Evolutionary conservation across 2,113 vertebrate species (phyloP).

Genomic region (Engystomops pustulosus): DNA sequence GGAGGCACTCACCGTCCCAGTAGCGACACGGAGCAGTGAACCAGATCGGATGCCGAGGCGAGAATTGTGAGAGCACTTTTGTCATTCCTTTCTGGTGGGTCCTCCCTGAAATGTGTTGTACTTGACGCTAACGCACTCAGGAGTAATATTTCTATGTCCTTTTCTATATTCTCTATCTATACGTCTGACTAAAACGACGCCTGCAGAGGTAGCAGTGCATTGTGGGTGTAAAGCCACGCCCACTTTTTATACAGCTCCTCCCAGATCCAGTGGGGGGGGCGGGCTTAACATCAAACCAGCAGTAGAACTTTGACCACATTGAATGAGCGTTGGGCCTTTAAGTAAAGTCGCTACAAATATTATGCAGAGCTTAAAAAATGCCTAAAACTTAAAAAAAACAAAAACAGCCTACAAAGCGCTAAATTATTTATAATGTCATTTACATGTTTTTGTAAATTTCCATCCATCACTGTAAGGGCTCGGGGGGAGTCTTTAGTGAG

Average conservation of each 20-base stretch:
- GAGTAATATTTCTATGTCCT: slow-evolving; percentile 23
- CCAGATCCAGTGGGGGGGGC: neutral
- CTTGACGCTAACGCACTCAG: slow-evolving; percentile 27
- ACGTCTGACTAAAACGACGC: neutral
- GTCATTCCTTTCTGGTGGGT: neutral
- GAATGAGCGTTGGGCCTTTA: slow-evolving; percentile 23
- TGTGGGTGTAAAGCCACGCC: neutral
- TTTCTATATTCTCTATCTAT: neutral
- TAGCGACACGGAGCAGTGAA: neutral
- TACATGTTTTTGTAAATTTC: slow-evolving; percentile 12
- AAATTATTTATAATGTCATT: slow-evolving; percentile 14
- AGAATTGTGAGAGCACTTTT: neutral
- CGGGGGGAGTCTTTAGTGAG: neutral
- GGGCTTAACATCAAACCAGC: slow-evolving; percentile 37
- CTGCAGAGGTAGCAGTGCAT: slow-evolving; percentile 7
- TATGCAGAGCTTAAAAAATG: slow-evolving; percentile 20
- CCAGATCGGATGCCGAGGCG: neutral
- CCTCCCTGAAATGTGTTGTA: slow-evolving; percentile 4
- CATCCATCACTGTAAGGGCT: slow-evolving; percentile 9
- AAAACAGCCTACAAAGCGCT: slow-evolving; percentile 16
- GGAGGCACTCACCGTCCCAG: neutral
- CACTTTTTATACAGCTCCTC: neutral
- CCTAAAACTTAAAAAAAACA: neutral
- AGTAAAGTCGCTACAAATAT: neutral
- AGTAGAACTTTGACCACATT: neutral